Base-by-base conservation (phyloP, 1,140 invertebrate species). In the Drosophila kanapiae region DNA sequence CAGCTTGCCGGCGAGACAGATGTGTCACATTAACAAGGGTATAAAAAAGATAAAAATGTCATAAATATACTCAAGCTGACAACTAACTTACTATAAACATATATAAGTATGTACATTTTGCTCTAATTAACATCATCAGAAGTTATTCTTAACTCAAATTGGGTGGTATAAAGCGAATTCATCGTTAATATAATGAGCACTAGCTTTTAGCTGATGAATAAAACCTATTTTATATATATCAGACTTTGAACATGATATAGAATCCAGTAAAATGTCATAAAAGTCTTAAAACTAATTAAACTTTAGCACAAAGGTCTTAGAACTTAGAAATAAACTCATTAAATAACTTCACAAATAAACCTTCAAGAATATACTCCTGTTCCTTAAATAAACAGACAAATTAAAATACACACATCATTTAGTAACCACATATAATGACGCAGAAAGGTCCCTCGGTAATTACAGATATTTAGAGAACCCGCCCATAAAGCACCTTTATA, bases 11-110 rank as follows among this genome's bases (percentile, higher is more conserved):
- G 23, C 16, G 29, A 33, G 31, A 70, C 67, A 72, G 69, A 71
- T 72, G 69, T 72, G 67, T 49, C 69, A 72, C 67, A 43, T 68
- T 53, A 64, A 61, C 38, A 35, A 11, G 57, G 62, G 62, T 64
- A 61, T 61, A 61, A 42, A 61, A 62, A 54, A 63, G 67, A 70
- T 70, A 70, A 54, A 31, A 67, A 14, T 48, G 61, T 67, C 67
- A 42, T 68, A 67, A 67, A 70, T 54, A 37, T n/a, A 67, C 38
- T 67, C 47, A 37, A 33, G 42, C 18, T 14, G 48, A 35, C 67
- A 67, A 33, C 37, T 14, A 16, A 33, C 18, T 42, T 33, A n/a
- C 27, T n/a, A 6, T 3, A 10, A 6, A n/a, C n/a, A 4, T 10
- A 8, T n/a, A 5, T 48, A 9, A 3, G 11, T 40, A 14, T 23